phyloP scores from a whole-genome alignment of 2,113 vertebrate species.

The Sinocyclocheilus rhinocerous region DNA sequence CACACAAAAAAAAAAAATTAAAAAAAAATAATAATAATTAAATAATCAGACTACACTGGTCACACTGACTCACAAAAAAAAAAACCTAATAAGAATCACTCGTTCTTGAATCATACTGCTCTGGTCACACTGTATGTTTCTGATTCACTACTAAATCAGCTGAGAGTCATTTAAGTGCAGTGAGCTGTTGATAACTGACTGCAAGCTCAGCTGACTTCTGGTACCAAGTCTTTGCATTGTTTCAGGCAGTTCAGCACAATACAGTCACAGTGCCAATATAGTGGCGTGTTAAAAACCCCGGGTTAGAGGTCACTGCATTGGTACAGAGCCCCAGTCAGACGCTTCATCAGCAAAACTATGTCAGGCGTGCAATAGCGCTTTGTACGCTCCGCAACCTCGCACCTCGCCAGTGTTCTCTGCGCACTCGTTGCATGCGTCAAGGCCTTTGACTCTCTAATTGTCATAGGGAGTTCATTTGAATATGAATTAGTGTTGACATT shows the following conservation, averaged over 20 bases:
- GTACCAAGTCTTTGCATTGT: conserved; percentile 3
- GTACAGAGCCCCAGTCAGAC: conserved; percentile 36
- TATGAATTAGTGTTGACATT: conserved; percentile 30
- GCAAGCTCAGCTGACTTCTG: conserved; percentile 11
- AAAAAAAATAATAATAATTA: not conserved
- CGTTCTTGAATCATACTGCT: not conserved
- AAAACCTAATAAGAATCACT: no score
- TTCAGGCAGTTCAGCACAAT: conserved; percentile 29
- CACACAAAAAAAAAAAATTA: no score
- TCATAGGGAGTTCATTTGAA: conserved; percentile 30
- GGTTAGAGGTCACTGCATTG: conserved; percentile 43
- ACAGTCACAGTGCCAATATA: conserved; percentile 12
- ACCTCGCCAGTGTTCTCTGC: not conserved
- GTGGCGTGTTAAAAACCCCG: conserved; percentile 16
- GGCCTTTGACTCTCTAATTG: conserved; percentile 8
- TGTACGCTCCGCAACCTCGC: conserved; percentile 1
- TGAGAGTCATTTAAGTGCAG: not conserved
- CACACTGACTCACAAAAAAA: no score
- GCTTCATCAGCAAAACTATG: conserved; percentile 50
- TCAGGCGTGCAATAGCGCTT: conserved; percentile 21
- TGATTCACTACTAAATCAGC: not conserved
- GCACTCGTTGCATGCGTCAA: not conserved
- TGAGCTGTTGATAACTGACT: not conserved
- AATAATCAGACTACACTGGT: no score
- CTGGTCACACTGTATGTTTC: no score